phyloP scores from a whole-genome alignment of 2,888 invertebrate species.

The Linyphia triangularis region DNA sequence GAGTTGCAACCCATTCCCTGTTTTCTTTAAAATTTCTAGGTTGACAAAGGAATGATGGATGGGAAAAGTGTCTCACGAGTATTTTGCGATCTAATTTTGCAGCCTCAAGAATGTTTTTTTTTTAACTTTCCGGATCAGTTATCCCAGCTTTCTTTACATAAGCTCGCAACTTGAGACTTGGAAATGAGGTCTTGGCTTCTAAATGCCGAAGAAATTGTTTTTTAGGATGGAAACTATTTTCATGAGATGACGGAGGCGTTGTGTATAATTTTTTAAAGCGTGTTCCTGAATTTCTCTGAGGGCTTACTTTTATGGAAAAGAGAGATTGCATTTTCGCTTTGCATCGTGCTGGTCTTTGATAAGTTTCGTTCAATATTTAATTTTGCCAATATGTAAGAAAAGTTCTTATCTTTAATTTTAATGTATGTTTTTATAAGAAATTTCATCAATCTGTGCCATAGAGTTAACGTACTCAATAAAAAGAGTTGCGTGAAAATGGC shows the following conservation, averaged over 20 bases:
- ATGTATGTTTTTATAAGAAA: too few relatives aligned
- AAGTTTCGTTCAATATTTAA: neutral
- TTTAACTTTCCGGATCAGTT: neutral
- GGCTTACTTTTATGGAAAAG: neutral
- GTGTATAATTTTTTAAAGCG: neutral
- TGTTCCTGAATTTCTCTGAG: neutral
- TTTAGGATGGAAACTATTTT: neutral
- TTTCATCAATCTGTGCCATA: too few relatives aligned
- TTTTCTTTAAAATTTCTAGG: neutral
- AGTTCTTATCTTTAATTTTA: too few relatives aligned
- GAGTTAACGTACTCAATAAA: too few relatives aligned
- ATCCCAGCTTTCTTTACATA: neutral
- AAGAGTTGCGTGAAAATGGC: too few relatives aligned
- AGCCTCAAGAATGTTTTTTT: neutral
- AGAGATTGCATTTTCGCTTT: neutral
- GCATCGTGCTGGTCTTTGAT: neutral
- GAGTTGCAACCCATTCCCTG: neutral
- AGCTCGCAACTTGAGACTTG: neutral
- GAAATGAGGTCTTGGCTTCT: neutral
- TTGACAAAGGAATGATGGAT: conserved; percentile 21
- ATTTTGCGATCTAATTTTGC: conserved; percentile 28
- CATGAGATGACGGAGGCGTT: neutral
- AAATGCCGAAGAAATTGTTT: neutral
- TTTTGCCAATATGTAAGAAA: too few relatives aligned
- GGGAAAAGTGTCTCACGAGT: conserved; percentile 3